These are phyloP conservation scores for Napeogenes inachia DNA, from an alignment of 2,888 invertebrate genomes.

Conservation along the genomic window DNA sequence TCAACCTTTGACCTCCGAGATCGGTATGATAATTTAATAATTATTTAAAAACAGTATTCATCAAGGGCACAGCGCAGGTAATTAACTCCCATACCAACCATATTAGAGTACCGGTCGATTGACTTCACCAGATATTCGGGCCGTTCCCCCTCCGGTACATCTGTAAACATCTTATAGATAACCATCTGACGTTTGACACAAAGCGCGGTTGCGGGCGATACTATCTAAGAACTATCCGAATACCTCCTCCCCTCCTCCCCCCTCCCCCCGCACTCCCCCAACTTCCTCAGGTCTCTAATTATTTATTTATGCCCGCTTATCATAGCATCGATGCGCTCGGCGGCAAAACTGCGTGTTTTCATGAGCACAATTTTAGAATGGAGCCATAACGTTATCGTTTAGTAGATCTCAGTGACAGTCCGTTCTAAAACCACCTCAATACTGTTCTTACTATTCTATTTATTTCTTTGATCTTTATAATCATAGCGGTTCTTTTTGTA, in stretches of 20 bases:
- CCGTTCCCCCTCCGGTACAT: constrained; percentile 70
- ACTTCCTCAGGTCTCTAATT: constrained; percentile 66
- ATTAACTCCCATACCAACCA: constrained; percentile 64
- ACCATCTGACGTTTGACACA: constrained; percentile 77
- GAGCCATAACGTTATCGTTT: constrained; percentile 57
- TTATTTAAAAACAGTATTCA: neutral
- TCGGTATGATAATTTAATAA: no score
- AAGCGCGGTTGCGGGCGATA: constrained; percentile 74
- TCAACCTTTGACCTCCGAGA: no score
- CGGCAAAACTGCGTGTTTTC: constrained; percentile 65
- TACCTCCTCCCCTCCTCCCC: constrained; percentile 37
- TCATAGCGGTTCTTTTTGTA: neutral
- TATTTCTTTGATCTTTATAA: constrained; percentile 14
- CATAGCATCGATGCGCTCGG: constrained; percentile 72
- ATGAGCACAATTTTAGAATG: constrained; percentile 68
- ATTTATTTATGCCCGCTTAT: constrained; percentile 74
- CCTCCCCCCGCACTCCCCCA: constrained; percentile 34
- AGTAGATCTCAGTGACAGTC: constrained; percentile 62
- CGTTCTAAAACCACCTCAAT: constrained; percentile 30
- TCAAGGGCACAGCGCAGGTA: constrained; percentile 39
- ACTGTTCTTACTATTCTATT: constrained; percentile 32
- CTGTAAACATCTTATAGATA: constrained; percentile 75
- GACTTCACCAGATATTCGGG: constrained; percentile 56
- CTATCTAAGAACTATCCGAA: constrained; percentile 69
- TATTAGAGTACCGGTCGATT: constrained; percentile 66